Percentiles rank a stretch among this genome's conserved stretches.
Conservation (phyloP, 2,888 invertebrate genomes). For the Gastrophysa polygoni region DNA sequence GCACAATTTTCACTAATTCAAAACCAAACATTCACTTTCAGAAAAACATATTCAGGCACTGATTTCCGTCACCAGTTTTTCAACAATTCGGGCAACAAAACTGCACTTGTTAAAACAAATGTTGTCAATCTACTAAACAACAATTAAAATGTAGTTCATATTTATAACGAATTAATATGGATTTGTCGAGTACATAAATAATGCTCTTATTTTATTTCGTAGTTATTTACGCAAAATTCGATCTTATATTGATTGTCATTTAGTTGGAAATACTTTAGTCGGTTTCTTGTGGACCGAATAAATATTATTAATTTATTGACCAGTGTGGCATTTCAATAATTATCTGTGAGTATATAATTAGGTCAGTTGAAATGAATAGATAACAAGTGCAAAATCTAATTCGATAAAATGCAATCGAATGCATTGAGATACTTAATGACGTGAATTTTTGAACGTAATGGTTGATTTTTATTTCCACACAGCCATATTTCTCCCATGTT, state of each 20-base stretch:
- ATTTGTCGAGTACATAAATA: constrained; percentile 48
- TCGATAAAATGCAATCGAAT: constrained; percentile 40
- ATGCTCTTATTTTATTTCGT: constrained; percentile 52
- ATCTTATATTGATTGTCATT: constrained; percentile 47
- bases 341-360: constrained; percentile 52
- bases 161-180: constrained; percentile 56
- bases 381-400: constrained; percentile 51
- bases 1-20: constrained; percentile 35
- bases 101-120: constrained; percentile 34
- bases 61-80: constrained; percentile 18
- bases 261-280: constrained; percentile 38
- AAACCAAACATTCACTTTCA: constrained; percentile 37
- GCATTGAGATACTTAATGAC: constrained; percentile 28
- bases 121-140: constrained; percentile 52
- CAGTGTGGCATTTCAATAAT: constrained; percentile 43
- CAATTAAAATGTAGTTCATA: constrained; percentile 55
- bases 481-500: constrained; percentile 16
- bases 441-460: constrained; percentile 17
- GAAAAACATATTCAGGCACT: constrained; percentile 20
- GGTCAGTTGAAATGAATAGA: constrained; percentile 54
- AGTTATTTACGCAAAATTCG: constrained; percentile 54
- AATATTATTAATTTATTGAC: constrained; percentile 39
- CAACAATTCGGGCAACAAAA: constrained; percentile 2
- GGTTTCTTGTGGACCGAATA: constrained; percentile 38
- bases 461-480: not conserved